Conservation (phyloP, 2,888 invertebrate species). For the Limnephilus rhombicus region DNA sequence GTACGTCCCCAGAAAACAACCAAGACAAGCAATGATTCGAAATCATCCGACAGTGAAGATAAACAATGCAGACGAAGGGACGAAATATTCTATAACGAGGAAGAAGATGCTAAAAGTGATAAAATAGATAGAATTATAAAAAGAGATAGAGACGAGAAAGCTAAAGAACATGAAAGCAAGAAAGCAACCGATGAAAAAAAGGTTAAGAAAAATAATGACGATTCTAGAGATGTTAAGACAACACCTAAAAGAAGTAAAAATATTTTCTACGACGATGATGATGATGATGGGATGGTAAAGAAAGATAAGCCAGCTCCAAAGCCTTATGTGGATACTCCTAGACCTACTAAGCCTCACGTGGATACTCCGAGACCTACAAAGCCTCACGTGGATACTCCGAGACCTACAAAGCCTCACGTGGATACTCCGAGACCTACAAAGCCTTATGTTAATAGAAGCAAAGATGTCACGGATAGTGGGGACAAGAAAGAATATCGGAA, state of each 20-base stretch:
- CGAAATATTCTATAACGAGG: conserved; percentile 75
- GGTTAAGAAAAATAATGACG: conserved; percentile 13
- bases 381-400: background rate
- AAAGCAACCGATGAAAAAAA: conserved; percentile 49
- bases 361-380: too few species aligned
- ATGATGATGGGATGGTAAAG: background rate
- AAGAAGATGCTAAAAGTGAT: conserved; percentile 72
- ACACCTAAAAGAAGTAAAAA: conserved; percentile 36
- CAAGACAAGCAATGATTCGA: conserved; percentile 10
- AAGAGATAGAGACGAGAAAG: conserved; percentile 71
- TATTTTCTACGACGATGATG: conserved; percentile 10
- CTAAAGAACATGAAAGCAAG: conserved; percentile 61
- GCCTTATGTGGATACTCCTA: too few species aligned
- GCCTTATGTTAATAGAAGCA: background rate
- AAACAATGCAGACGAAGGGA: conserved; percentile 70
- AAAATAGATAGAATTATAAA: conserved; percentile 74
- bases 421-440: conserved; percentile 13
- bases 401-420: background rate
- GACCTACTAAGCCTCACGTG: too few species aligned
- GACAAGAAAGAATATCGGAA: conserved; percentile 15
- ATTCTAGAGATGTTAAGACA: conserved; percentile 33
- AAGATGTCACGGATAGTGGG: background rate
- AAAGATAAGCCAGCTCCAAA: background rate
- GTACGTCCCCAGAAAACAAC: conserved; percentile 67
- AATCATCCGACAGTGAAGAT: conserved; percentile 49